Evolutionary conservation across 2,888 invertebrate genomes (phyloP), one percentile per base, ranked within the genome.

Genomic region (Cantharis flavilabris): DNA sequence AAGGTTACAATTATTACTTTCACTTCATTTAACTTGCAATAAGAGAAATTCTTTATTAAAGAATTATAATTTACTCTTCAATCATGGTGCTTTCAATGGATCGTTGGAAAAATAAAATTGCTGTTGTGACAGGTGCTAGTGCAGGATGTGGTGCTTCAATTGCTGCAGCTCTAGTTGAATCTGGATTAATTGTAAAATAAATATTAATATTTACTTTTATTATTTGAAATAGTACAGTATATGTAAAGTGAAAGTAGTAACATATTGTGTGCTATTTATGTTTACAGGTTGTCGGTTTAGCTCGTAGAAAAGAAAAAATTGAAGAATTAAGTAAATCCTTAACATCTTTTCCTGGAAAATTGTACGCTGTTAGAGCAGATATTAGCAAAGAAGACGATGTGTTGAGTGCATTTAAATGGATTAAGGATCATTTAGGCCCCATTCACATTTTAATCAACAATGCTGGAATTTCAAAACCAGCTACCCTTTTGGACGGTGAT

Each of bases 221-320:
- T 30, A 33, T 33, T 33, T 33, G 3, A 33, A 33, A 3, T 33
- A 33, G 10, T n/a, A 33, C 1, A 13, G 3, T 1, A 5, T 5
- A 5, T 4, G 1, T 0, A 13, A 33, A 33, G 49, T 49, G 49
- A 49, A 49, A 49, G n/a, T 49, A n/a, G 1, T 49, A 49, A n/a
- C 49, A n/a, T n/a, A 49, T 49, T 49, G 49, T n/a, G n/a, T 49
- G n/a, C n/a, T n/a, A n/a, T n/a, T n/a, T n/a, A n/a, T n/a, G n/a
- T n/a, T n/a, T 49, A n/a, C n/a, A 74, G 74, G 74, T 74, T 23
- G 74, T 74, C 13, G 74, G 74, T 16, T 49, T 74, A 14, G 70
- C 74, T 23, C 16, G 74, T 16, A 69, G 74, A 13, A 73, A 74
- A 26, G 74, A 74, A 74, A 69, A 30, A 63, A 26, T 74, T 4